Percentiles rank a stretch among this genome's conserved stretches.
These are phyloP conservation scores for Hydrocynus forskahlii DNA, from an alignment of 2,797 vertebrate species.

Conservation along the genomic window DNA sequence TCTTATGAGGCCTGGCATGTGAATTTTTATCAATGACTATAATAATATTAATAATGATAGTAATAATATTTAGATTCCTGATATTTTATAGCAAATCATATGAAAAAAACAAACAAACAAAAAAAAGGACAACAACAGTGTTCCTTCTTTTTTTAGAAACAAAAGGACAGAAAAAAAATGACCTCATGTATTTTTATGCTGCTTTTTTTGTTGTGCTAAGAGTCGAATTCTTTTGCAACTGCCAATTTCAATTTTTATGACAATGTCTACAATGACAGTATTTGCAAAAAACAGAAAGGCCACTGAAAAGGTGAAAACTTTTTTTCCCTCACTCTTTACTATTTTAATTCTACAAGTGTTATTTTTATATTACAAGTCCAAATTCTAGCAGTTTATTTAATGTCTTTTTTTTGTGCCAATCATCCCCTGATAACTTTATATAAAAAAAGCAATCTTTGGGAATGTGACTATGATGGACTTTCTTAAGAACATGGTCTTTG, in stretches of 20 bases:
- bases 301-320: slow-evolving; percentile 78
- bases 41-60: slow-evolving; percentile 85
- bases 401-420: slow-evolving; percentile 78
- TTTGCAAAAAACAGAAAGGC: slow-evolving; percentile 81
- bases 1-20: slow-evolving; percentile 87
- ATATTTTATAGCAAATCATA: slow-evolving; percentile 87
- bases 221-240: slow-evolving; percentile 89
- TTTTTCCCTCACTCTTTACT: slow-evolving; percentile 76
- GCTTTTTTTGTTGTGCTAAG: slow-evolving; percentile 88
- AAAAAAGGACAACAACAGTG: slow-evolving; percentile 80
- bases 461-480: slow-evolving; percentile 74
- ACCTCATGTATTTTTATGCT: slow-evolving; percentile 92
- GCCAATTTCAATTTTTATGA: slow-evolving; percentile 88
- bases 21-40: slow-evolving; percentile 87
- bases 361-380: slow-evolving; percentile 77
- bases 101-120: slow-evolving; percentile 66
- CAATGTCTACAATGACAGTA: slow-evolving; percentile 82
- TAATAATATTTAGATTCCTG: slow-evolving; percentile 89
- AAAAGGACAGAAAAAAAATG: slow-evolving; percentile 72
- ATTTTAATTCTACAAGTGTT: slow-evolving; percentile 83
- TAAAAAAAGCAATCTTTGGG: slow-evolving; percentile 73
- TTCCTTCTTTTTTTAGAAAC: slow-evolving; percentile 87
- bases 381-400: slow-evolving; percentile 72
- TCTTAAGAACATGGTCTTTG: slow-evolving; percentile 31
- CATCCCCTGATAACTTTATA: slow-evolving; percentile 70